phyloP scores from a whole-genome alignment of 2,113 vertebrate genomes.

The Silurus meridionalis region DNA sequence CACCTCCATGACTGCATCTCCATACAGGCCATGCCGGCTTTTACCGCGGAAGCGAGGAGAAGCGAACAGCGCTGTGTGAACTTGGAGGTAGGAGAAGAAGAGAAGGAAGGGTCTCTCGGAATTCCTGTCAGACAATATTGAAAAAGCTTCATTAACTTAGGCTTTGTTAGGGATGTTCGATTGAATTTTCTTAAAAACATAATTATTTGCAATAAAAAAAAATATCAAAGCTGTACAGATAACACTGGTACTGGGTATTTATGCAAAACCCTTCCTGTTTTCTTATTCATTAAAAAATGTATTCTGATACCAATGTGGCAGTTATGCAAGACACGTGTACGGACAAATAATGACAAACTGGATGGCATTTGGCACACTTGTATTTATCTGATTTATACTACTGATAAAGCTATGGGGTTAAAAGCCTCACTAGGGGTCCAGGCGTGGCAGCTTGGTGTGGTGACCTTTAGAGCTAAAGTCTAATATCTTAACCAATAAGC shows the following conservation, averaged over 20 bases:
- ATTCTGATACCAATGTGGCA: too few relatives aligned
- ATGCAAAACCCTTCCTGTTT: neutral
- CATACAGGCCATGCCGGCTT: slow-evolving; percentile 82
- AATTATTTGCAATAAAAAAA: neutral
- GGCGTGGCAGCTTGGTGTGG: too few relatives aligned
- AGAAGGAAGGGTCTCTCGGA: slow-evolving; percentile 77
- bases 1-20: slow-evolving; percentile 84
- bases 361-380: too few relatives aligned
- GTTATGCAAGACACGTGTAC: too few relatives aligned
- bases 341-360: too few relatives aligned
- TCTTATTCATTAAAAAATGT: neutral
- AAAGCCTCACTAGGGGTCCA: too few relatives aligned
- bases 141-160: neutral
- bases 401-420: too few relatives aligned
- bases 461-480: too few relatives aligned
- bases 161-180: neutral
- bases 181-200: neutral
- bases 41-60: slow-evolving; percentile 75
- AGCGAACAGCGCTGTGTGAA: slow-evolving; percentile 84
- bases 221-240: neutral
- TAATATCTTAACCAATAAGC: too few relatives aligned
- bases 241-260: too few relatives aligned
- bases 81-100: slow-evolving; percentile 81
- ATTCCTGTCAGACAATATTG: slow-evolving; percentile 66
- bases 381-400: too few relatives aligned